Evolutionary conservation across 1,140 invertebrate genomes (phyloP), one percentile per base, ranked within the genome.

Genomic region (Diabrotica undecimpunctata): DNA sequence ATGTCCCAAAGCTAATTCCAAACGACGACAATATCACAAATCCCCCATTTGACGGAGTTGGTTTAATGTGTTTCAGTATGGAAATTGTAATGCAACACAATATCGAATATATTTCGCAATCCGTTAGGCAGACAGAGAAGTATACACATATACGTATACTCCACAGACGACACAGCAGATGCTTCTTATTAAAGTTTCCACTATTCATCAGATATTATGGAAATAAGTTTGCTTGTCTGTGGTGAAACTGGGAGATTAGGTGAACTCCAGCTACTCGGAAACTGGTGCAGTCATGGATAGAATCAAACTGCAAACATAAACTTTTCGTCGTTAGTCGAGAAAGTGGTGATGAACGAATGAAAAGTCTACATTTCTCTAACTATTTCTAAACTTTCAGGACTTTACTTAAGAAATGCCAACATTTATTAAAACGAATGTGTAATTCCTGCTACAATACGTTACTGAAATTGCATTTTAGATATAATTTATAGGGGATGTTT

Each of bases 201-300:
- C 61, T 64, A 64, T 62, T 66, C 64, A 66, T 66, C 64, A 57
- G 64, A 66, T 64, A 65, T 53, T 67, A 67, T 67, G 66, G 66
- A 67, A 67, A 67, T 67, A 64, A 67, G 55, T 66, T 63, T 13
- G 61, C 14, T 62, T 54, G 61, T 64, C 66, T 58, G 61, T 59
- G 66, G 58, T 46, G 66, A 64, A 64, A 67, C 62, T 61, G 62
- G 66, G 56, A 64, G 61, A 67, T 67, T 67, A 67, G 66, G 66
- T 64, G 51, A 39, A 38, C n/a, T 12, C 39, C 10, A 11, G 39
- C 9, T 25, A 41, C 13, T 61, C n/a, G 6, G 46, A 50, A 13
- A 36, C 6, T 9, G 13, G 8, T 12, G 59, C 41, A 50, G 59
- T 50, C 59, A 50, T 13, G 35, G 13, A 54, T 54, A 9, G 54